These are phyloP conservation scores for Stercorarius parasiticus DNA, from an alignment of 2,113 vertebrate species.

Conservation along the genomic window DNA sequence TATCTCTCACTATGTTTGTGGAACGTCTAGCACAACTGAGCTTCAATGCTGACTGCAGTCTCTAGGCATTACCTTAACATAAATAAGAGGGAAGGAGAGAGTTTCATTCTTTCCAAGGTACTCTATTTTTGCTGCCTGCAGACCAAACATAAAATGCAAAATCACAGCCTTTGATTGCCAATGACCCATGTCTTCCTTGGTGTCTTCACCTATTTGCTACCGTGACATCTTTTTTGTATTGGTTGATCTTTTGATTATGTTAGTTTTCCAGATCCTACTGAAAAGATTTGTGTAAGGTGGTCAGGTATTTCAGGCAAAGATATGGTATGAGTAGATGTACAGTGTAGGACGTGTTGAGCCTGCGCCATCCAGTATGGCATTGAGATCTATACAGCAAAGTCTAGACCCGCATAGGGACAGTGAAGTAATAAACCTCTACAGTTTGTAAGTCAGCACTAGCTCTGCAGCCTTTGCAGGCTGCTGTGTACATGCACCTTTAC, in stretches of 20 bases:
- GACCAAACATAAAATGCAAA: background rate
- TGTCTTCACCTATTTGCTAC: background rate
- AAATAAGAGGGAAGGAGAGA: constrained; percentile 11
- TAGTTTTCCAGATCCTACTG: background rate
- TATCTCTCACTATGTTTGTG: constrained; percentile 48
- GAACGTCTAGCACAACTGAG: constrained; percentile 13
- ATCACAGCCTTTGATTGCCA: background rate
- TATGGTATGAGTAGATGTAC: background rate
- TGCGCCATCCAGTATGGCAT: background rate
- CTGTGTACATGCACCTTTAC: background rate
- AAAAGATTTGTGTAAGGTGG: background rate
- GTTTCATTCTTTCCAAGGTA: constrained; percentile 27
- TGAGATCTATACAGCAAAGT: background rate
- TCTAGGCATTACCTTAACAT: constrained; percentile 15
- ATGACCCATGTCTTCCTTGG: background rate
- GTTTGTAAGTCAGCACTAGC: background rate
- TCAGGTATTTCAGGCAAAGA: background rate
- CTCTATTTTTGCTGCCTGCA: background rate
- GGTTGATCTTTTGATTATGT: background rate
- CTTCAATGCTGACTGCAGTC: background rate
- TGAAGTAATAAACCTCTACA: background rate
- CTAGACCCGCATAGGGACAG: background rate
- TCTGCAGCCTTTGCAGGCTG: background rate
- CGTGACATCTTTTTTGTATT: background rate
- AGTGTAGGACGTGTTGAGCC: background rate